These are phyloP conservation scores for Rhodophaea formosa DNA, from an alignment of 2,888 invertebrate species.

Conservation along the genomic window DNA sequence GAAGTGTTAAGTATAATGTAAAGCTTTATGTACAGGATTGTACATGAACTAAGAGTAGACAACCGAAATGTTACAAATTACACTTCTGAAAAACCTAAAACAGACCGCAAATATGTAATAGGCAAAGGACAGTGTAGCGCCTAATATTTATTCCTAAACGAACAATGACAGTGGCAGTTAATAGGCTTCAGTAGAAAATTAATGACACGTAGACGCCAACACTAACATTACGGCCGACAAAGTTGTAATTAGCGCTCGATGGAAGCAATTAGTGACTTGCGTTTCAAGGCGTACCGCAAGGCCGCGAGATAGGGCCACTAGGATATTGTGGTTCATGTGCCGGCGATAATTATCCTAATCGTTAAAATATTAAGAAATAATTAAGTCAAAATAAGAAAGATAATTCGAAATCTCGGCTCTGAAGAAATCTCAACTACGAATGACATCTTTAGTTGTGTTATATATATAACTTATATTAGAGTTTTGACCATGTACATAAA, in stretches of 20 bases:
- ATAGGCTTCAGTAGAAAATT: slow-evolving; percentile 18
- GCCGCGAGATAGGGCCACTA: slow-evolving; percentile 7
- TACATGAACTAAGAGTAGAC: too few species aligned
- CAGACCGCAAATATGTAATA: not conserved
- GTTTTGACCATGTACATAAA: too few species aligned
- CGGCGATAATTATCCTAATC: not conserved
- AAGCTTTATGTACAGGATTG: too few species aligned
- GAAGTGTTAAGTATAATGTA: too few species aligned
- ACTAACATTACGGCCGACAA: slow-evolving; percentile 18
- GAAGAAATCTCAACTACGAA: too few species aligned
- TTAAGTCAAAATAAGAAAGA: not conserved
- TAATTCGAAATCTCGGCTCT: not conserved
- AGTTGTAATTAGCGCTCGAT: slow-evolving; percentile 33
- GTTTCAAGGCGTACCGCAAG: slow-evolving; percentile 13
- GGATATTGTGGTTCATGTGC: slow-evolving; percentile 12
- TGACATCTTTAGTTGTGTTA: too few species aligned
- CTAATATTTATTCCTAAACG: slow-evolving; percentile 4
- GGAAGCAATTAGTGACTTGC: slow-evolving; percentile 34
- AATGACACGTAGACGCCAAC: slow-evolving; percentile 14
- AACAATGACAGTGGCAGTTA: slow-evolving; percentile 12
- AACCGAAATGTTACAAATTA: too few species aligned
- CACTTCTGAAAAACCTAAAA: too few species aligned
- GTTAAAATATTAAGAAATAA: not conserved
- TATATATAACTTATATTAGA: too few species aligned
- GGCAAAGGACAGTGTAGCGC: not conserved